Conservation (phyloP, 2,113 vertebrate species). For the Euleptes europaea region DNA sequence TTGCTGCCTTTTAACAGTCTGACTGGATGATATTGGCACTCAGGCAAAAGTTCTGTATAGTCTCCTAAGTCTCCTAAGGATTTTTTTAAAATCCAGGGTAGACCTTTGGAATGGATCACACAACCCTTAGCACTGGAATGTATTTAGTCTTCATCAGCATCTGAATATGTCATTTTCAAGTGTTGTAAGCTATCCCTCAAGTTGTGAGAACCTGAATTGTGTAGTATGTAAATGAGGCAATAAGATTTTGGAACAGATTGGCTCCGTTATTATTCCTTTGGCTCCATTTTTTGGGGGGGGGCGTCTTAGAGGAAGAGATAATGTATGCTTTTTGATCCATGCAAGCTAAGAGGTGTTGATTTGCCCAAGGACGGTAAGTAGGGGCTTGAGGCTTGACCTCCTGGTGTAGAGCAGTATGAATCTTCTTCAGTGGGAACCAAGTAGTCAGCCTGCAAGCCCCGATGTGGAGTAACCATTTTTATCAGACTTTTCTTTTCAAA, state of each 20-base stretch:
- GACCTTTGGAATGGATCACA: neutral
- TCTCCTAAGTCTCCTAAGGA: neutral
- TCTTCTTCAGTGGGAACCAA: neutral
- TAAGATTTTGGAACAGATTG: neutral
- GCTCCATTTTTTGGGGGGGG: neutral
- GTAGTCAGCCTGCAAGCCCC: neutral
- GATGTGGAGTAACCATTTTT: neutral
- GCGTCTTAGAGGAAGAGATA: too few species aligned
- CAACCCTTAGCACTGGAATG: neutral
- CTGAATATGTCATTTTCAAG: neutral
- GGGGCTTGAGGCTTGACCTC: neutral
- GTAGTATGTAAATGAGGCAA: neutral
- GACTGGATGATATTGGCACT: neutral
- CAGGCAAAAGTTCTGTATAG: neutral
- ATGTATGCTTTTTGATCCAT: neutral
- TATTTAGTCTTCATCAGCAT: neutral
- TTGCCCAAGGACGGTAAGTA: neutral
- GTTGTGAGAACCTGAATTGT: neutral
- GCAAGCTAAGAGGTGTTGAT: neutral
- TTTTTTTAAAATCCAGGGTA: neutral
- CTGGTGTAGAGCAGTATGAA: neutral
- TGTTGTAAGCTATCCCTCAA: neutral
- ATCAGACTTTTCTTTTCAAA: neutral
- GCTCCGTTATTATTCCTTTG: neutral
- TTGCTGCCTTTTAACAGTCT: neutral